phyloP scores from a whole-genome alignment of 2,113 vertebrate species.

The Triplophysa dalaica region DNA sequence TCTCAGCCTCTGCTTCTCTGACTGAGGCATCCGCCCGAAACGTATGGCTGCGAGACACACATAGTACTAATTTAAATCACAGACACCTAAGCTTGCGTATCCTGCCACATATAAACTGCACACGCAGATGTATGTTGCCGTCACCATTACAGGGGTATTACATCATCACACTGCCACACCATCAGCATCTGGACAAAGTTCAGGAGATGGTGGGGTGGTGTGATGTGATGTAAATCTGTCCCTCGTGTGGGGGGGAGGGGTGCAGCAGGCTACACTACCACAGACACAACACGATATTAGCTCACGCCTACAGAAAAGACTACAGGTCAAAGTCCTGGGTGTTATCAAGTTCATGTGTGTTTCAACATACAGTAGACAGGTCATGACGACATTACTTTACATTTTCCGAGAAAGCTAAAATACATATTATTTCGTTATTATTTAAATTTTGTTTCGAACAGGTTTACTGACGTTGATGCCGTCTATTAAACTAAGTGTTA shows the following conservation, averaged over 20 bases:
- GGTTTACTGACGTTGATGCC: background rate
- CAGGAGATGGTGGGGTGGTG: background rate
- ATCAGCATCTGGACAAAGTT: slow-evolving; percentile 27
- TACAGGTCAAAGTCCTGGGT: slow-evolving; percentile 18
- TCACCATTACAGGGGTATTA: background rate
- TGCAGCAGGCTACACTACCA: background rate
- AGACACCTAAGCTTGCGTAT: background rate
- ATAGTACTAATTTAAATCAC: background rate
- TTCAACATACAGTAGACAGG: background rate
- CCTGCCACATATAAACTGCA: background rate
- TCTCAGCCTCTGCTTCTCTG: slow-evolving; percentile 91
- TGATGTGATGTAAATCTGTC: slow-evolving; percentile 19
- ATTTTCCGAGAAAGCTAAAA: too few species aligned
- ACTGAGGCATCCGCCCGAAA: slow-evolving; percentile 93
- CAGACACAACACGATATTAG: background rate
- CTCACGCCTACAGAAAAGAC: background rate
- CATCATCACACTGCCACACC: slow-evolving; percentile 26
- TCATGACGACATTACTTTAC: background rate
- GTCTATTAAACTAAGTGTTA: background rate
- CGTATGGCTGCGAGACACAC: slow-evolving; percentile 81
- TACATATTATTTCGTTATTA: background rate
- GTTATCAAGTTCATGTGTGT: slow-evolving; percentile 4
- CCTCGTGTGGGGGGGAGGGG: background rate
- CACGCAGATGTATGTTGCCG: background rate
- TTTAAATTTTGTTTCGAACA: background rate